These are phyloP conservation scores for Euleptes europaea DNA, from an alignment of 2,113 vertebrate species.

Conservation along the genomic window DNA sequence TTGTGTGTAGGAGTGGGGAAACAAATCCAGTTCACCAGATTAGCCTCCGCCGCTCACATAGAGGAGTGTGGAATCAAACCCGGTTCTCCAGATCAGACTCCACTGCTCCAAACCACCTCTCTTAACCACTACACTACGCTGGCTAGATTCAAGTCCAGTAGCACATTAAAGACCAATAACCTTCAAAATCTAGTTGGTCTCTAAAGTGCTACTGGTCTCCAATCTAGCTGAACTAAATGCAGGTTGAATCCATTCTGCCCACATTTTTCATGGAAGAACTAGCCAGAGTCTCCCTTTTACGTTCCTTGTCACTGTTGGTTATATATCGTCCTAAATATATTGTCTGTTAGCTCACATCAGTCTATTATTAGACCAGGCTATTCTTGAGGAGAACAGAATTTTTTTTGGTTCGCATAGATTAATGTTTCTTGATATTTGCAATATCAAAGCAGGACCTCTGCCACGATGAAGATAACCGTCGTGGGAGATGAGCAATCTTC, in stretches of 20 bases:
- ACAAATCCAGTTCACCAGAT: too few species aligned
- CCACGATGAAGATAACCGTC: neutral
- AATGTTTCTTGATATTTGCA: neutral
- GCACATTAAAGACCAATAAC: too few species aligned
- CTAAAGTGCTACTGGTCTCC: too few species aligned
- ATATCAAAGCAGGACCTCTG: neutral
- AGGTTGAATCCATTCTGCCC: neutral
- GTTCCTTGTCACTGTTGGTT: neutral
- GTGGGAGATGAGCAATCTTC: neutral
- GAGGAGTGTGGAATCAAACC: too few species aligned
- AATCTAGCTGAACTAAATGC: too few species aligned
- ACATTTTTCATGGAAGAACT: neutral
- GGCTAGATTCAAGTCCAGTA: too few species aligned
- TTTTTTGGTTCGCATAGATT: neutral
- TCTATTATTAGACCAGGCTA: neutral
- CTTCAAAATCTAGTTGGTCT: too few species aligned
- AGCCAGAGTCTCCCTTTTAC: neutral
- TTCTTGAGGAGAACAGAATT: neutral
- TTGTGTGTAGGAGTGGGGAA: too few species aligned
- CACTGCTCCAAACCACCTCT: too few species aligned
- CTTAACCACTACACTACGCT: too few species aligned
- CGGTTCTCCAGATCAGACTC: too few species aligned
- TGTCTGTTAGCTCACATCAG: neutral
- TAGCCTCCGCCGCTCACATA: too few species aligned
- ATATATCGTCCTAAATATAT: neutral